Percentiles rank a stretch among this genome's conserved stretches.
Conservation (phyloP, 2,797 vertebrate genomes). For the Phyllotis vaccarum region DNA sequence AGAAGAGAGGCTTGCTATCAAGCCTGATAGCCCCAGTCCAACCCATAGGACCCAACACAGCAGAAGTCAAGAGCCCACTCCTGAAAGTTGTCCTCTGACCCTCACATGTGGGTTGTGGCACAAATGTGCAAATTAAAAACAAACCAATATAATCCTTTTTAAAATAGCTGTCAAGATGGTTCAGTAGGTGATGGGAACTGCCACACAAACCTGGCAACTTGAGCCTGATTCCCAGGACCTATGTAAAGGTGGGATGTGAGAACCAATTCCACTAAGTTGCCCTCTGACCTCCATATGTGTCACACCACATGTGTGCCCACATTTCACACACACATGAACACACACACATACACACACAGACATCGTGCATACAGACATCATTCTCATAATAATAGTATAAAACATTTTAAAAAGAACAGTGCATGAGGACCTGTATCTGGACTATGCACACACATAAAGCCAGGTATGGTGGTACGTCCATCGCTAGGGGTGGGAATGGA, state of each 20-base stretch:
- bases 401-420: neutral
- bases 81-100: neutral
- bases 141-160: neutral
- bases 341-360: too few species aligned
- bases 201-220: neutral
- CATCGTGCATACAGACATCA: too few species aligned
- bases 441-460: neutral
- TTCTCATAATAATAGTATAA: neutral
- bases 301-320: neutral
- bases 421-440: neutral
- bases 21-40: neutral
- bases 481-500: neutral
- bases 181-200: neutral
- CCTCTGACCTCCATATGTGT: neutral
- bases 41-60: neutral
- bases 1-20: neutral
- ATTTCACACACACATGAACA: neutral
- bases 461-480: neutral
- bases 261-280: neutral
- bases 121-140: neutral
- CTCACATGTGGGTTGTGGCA: neutral
- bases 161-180: neutral
- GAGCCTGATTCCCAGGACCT: neutral
- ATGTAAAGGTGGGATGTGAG: neutral
- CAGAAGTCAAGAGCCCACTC: neutral